Evolutionary conservation across 2,888 invertebrate species (phyloP).

Genomic region (Drosophila sordidula): DNA sequence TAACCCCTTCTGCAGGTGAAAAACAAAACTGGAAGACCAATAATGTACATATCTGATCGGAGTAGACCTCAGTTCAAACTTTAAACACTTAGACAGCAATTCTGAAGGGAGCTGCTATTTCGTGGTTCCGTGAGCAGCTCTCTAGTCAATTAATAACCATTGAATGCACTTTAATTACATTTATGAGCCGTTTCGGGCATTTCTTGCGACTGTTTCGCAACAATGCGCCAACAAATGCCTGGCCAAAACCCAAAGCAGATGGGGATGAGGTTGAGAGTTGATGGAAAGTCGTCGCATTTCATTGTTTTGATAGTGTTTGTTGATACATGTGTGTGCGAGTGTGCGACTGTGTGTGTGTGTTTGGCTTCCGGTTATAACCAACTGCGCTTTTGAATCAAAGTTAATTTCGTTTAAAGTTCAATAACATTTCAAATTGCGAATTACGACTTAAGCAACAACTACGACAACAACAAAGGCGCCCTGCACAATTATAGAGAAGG

Average conservation of each 20-base stretch:
- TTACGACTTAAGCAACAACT: conserved; percentile 57
- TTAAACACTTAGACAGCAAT: not conserved
- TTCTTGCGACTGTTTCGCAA: conserved; percentile 20
- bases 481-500: conserved; percentile 38
- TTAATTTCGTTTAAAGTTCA: conserved; percentile 80
- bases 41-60: not conserved
- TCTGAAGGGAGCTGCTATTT: not conserved
- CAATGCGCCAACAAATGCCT: conserved; percentile 20
- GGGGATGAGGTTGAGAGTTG: conserved; percentile 42
- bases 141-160: conserved; percentile 13
- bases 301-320: conserved; percentile 61
- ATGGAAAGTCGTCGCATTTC: conserved; percentile 65
- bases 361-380: conserved; percentile 67
- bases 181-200: conserved; percentile 9
- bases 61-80: not conserved
- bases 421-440: conserved; percentile 81
- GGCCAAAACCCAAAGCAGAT: conserved; percentile 16
- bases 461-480: conserved; percentile 59
- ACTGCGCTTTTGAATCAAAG: conserved; percentile 61
- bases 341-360: conserved; percentile 15
- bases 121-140: not conserved
- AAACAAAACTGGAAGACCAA: no score
- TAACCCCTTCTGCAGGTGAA: no score
- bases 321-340: no score
- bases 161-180: conserved; percentile 22